Percentiles rank a stretch among this genome's conserved stretches.
These are phyloP conservation scores for Urophycis tenuis DNA, from an alignment of 2,797 vertebrate genomes.

Conservation along the genomic window DNA sequence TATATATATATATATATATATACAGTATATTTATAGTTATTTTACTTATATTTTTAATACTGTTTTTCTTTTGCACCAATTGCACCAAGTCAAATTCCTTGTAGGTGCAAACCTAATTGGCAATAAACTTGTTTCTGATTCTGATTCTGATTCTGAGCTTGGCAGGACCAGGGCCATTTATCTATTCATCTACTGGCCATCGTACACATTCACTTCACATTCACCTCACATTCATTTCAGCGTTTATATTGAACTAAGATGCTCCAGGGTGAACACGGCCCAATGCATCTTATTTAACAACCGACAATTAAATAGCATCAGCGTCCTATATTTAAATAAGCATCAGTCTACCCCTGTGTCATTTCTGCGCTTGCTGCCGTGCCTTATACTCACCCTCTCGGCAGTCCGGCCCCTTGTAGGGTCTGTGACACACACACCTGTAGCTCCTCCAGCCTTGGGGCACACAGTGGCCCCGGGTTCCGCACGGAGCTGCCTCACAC, in stretches of 20 bases:
- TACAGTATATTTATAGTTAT: no score
- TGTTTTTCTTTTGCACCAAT: no score
- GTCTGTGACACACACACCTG: slow-evolving; percentile 80
- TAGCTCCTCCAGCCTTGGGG: slow-evolving; percentile 79
- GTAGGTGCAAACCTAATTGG: no score
- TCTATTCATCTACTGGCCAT: background rate
- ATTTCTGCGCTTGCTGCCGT: background rate
- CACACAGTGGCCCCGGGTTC: slow-evolving; percentile 79
- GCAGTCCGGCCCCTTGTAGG: slow-evolving; percentile 74
- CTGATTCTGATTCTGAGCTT: no score
- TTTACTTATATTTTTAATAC: no score
- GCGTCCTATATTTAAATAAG: background rate
- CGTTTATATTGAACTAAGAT: background rate
- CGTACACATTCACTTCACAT: background rate
- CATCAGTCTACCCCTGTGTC: background rate
- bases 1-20: no score
- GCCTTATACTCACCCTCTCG: slow-evolving; percentile 75
- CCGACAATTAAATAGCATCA: background rate
- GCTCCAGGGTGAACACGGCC: background rate
- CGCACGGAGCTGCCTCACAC: slow-evolving; percentile 80
- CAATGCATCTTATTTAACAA: background rate
- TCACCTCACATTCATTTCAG: no score
- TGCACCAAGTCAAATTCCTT: no score
- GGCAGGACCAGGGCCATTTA: background rate
- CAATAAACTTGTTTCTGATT: no score